phyloP scores from a whole-genome alignment of 1,140 invertebrate species.

The Lepidurus couesii region DNA sequence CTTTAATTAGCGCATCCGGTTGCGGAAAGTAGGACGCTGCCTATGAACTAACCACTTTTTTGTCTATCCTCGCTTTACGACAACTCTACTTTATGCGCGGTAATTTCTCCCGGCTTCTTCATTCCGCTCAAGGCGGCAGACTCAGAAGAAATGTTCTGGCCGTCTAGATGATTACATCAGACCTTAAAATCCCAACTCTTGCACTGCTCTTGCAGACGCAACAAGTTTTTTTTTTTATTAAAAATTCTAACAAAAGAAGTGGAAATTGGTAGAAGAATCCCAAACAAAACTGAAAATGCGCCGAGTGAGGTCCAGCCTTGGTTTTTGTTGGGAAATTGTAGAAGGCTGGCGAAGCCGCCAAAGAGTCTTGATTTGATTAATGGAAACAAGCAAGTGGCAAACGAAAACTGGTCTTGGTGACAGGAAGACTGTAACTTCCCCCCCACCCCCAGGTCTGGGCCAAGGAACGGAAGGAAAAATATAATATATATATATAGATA shows the following conservation, averaged over 20 bases:
- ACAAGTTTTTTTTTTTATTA: background rate
- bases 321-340: conserved; percentile 8
- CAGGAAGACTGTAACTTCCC: background rate
- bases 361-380: background rate
- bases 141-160: too few species aligned
- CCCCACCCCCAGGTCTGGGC: background rate
- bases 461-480: conserved; percentile 4
- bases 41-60: background rate
- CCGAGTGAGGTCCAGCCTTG: background rate
- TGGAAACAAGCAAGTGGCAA: background rate
- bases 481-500: background rate
- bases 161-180: too few species aligned
- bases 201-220: too few species aligned
- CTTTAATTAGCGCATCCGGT: conserved; percentile 18
- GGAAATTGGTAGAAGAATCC: background rate
- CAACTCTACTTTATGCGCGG: too few species aligned
- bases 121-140: too few species aligned
- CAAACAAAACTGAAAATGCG: background rate
- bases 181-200: too few species aligned
- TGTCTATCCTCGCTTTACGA: too few species aligned
- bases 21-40: background rate
- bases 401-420: background rate
- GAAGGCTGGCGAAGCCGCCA: background rate
- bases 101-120: too few species aligned
- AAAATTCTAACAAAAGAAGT: background rate